Evolutionary conservation across 1,140 invertebrate species (phyloP).

Genomic region (Drosophila bocki): DNA sequence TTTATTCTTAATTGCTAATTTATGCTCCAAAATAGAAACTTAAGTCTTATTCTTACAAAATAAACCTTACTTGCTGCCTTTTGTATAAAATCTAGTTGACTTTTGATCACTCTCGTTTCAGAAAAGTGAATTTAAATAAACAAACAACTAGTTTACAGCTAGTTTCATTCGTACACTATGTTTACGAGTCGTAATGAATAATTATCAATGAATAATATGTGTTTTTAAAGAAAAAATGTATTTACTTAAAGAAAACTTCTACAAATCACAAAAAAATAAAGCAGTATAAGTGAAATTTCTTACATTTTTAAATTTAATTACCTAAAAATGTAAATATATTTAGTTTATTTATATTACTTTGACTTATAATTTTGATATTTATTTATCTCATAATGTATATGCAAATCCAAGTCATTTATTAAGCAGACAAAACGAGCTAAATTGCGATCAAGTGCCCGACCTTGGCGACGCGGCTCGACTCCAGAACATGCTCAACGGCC

Average conservation of each 20-base stretch:
- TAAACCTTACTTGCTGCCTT: neutral
- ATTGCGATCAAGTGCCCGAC: conserved; percentile 33
- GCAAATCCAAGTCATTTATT: conserved; percentile 20
- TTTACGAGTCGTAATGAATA: neutral
- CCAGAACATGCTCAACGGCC: conserved; percentile 31
- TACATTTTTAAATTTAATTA: neutral
- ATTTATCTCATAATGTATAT: conserved; percentile 9
- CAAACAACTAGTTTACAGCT: neutral
- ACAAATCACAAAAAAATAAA: neutral
- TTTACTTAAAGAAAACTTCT: no score
- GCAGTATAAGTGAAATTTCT: no score
- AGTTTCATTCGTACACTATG: neutral
- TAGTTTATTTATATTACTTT: neutral
- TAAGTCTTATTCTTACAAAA: neutral
- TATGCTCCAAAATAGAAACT: neutral
- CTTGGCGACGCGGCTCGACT: conserved; percentile 16
- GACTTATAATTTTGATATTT: conserved; percentile 1
- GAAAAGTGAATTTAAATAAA: neutral
- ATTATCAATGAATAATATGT: neutral
- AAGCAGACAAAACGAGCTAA: conserved; percentile 30
- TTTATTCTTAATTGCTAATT: neutral
- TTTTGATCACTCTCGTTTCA: no score
- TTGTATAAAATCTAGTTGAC: neutral
- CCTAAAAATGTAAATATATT: neutral
- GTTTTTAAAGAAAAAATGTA: neutral